Conservation (phyloP, 2,888 invertebrate genomes). For the Eupithecia vulgata region DNA sequence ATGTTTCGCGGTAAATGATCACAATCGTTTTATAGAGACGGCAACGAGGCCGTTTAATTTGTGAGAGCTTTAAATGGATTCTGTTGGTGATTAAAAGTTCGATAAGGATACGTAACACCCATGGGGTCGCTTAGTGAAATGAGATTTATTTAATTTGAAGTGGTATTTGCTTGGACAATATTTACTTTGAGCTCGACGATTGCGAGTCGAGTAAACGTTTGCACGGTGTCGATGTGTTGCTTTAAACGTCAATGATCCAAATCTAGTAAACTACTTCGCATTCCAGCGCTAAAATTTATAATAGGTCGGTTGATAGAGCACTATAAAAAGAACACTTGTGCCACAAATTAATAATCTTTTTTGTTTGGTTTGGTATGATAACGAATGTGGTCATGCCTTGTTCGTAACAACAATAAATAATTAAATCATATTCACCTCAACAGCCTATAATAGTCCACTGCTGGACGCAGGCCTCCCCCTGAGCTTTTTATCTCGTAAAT, state of each 20-base stretch:
- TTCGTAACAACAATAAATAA: background rate
- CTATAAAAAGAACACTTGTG: background rate
- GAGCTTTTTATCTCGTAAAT: too few species aligned
- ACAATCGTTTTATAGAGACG: background rate
- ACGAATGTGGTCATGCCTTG: background rate
- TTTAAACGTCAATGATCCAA: background rate
- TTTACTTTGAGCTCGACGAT: background rate
- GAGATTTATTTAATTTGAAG: constrained; percentile 5
- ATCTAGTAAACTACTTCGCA: background rate
- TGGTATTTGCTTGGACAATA: background rate
- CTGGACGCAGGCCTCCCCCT: too few species aligned
- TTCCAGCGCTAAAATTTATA: background rate
- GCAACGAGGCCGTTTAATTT: constrained; percentile 18
- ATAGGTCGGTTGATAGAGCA: background rate
- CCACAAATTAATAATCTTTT: background rate
- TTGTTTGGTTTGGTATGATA: background rate
- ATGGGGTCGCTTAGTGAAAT: constrained; percentile 11
- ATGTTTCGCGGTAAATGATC: constrained; percentile 14
- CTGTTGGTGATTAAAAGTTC: constrained; percentile 28
- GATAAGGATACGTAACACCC: constrained; percentile 15
- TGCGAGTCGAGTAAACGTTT: background rate
- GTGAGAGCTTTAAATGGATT: constrained; percentile 28
- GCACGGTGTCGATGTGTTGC: background rate
- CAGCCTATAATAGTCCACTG: too few species aligned
- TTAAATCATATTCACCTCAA: too few species aligned